Percentiles rank a stretch among this genome's conserved stretches.
These are phyloP conservation scores for Pipa parva DNA, from an alignment of 2,113 vertebrate genomes.

Conservation along the genomic window DNA sequence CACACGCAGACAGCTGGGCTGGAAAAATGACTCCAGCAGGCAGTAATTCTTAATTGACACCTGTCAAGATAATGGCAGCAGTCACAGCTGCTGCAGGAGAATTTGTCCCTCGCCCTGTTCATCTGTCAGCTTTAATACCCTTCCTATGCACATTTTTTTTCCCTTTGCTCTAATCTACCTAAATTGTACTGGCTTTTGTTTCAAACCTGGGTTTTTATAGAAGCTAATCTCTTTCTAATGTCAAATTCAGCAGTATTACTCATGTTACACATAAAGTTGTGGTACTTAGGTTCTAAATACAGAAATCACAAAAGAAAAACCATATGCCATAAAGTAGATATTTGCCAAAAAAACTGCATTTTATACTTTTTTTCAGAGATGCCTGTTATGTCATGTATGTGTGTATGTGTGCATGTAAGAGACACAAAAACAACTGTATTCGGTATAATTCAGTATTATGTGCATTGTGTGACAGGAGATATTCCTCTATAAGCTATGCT, in stretches of 20 bases:
- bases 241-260: slow-evolving; percentile 56
- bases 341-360: slow-evolving; percentile 26
- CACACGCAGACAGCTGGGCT: slow-evolving; percentile 91
- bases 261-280: slow-evolving; percentile 49
- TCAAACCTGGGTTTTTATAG: slow-evolving; percentile 71
- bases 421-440: background rate
- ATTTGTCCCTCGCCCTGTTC: slow-evolving; percentile 87
- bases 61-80: slow-evolving; percentile 89
- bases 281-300: slow-evolving; percentile 51
- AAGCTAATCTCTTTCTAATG: slow-evolving; percentile 66
- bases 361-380: slow-evolving; percentile 3
- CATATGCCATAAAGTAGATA: slow-evolving; percentile 33
- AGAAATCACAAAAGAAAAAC: slow-evolving; percentile 37
- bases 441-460: background rate
- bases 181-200: slow-evolving; percentile 81
- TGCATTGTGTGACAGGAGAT: too few species aligned
- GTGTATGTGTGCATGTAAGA: too few species aligned
- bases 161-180: slow-evolving; percentile 75
- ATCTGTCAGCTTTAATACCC: slow-evolving; percentile 98
- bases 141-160: slow-evolving; percentile 82
- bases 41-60: slow-evolving; percentile 99
- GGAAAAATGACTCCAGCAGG: slow-evolving; percentile 85
- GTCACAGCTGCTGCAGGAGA: slow-evolving; percentile 90
- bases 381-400: slow-evolving; percentile 5
- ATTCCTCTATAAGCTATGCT: too few species aligned